Evolutionary conservation across 2,797 vertebrate species (phyloP), one percentile per base, ranked within the genome.

Genomic region (Adelosebastes latens): DNA sequence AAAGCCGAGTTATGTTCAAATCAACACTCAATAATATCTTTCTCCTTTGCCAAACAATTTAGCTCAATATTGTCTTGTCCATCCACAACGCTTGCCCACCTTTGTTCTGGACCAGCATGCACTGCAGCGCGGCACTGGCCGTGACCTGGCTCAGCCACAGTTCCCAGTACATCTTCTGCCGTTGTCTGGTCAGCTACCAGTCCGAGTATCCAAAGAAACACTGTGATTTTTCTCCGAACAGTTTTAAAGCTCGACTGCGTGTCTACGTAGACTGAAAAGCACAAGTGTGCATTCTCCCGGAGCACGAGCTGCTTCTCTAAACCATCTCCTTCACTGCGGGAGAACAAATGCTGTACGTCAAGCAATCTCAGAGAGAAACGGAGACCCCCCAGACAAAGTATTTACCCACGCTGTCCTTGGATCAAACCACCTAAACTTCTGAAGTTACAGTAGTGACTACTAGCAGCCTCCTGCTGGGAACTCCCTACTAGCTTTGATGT

Each of bases 101-200:
- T 97, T 96, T 94, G 83, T 90, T 94, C 89, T 92, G 89, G 78
- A 95, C 91, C 86, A 96, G 81, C 4, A 94, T 94, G 89, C 93
- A 95, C 75, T 95, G 93, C 72, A 94, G 86, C n/a, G 90, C 92
- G 0, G 94, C 92, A 84, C 90, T 92, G 80, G 95, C 95, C 3
- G 93, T 94, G 89, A 95, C 91, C 85, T 96, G 95, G 90, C 94
- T 95, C 9, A 96, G 89, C 95, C 95, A 96, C 90, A 96, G 90
- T 76, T 97, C 95, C 96, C 96, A 97, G 92, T 96, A 97, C 95
- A 96, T 90, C 87, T 53, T 83, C 85, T 56, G 36, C 24, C 60
- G 66, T 27, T 36, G 20, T 59, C 13, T 24, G 55, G 59, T 85
- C 63, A 63, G 72, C 22, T 49, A 85, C 53, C 24, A 49, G 66